Evolutionary conservation across 2,113 vertebrate genomes (phyloP), one percentile per base, ranked within the genome.

Genomic region (Tinamus guttatus): DNA sequence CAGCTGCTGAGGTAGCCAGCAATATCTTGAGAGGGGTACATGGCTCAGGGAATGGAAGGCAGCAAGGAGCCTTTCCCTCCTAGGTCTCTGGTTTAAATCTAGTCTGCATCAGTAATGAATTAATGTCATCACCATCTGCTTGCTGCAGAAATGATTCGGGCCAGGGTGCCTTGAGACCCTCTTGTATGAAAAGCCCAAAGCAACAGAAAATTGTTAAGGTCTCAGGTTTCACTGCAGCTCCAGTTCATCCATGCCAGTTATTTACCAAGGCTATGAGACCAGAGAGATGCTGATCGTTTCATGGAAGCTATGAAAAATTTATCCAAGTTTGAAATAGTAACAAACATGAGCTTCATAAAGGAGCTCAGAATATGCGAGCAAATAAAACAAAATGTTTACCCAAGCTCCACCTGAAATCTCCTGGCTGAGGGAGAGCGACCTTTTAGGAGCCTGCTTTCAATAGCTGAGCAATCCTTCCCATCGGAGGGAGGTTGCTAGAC

Each of bases 121-220:
- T 54, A 83, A 77, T 59, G 58, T 85, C 54, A 76, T 85, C 2
- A 30, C 88, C 79, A 73, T 92, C 94, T 93, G 85, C 68, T 89
- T 87, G 21, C 64, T 87, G 56, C 60, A 49, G 77, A 83, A 91
- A 81, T 86, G 76, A 87, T 85, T 85, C 84, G 81, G 69, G 34
- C 43, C 36, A 60, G 51, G 58, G 51, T 81, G 27, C 62, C 84
- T 62, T 88, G 80, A 40, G 65, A 84, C 86, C 54, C 75, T 76
- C 0, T 1, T 54, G 30, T 49, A 28, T 13, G 27, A 45, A 41
- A 41, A 78, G 18, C 45, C n/a, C 59, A 51, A 20, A 64, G 45
- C 34, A 78, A 49, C 28, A 73, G 54, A 86, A 67, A 76, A 20
- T 81, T 5, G 0, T 63, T 78, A 47, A 9, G 21, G 16, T 91